phyloP scores from a whole-genome alignment of 2,797 vertebrate genomes.

The Clarias laeviceps region DNA sequence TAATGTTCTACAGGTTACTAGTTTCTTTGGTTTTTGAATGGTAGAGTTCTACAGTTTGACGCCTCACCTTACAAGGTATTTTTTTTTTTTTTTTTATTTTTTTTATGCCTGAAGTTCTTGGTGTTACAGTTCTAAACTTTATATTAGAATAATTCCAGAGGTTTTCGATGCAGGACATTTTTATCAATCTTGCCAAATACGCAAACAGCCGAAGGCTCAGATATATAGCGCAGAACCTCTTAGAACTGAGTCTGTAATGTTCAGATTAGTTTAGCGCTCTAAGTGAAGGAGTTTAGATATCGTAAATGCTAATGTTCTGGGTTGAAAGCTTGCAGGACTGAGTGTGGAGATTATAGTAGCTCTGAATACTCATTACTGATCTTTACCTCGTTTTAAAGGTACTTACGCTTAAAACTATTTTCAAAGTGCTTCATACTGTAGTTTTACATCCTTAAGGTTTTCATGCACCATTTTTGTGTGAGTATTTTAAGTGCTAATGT shows the following conservation, averaged over 20 bases:
- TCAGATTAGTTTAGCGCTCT: not conserved
- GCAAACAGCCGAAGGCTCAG: not conserved
- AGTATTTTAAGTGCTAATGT: not conserved
- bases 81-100: no score
- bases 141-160: no score
- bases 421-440: not conserved
- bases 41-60: not conserved
- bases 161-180: not conserved
- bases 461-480: not conserved
- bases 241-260: not conserved
- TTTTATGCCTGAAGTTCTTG: not conserved
- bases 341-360: not conserved
- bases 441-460: not conserved
- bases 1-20: not conserved
- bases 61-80: not conserved
- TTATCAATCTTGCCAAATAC: not conserved
- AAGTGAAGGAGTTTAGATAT: not conserved
- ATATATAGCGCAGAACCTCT: not conserved
- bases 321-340: no score
- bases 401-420: not conserved
- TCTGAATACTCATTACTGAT: not conserved
- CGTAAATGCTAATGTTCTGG: no score
- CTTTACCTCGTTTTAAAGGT: not conserved
- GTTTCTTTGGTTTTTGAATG: not conserved
- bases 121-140: not conserved